A percentile compares a stretch with the other conserved stretches of the same genome.
Evolutionary conservation across 2,888 invertebrate species (phyloP).

Genomic region (Sarcophaga carnaria): DNA sequence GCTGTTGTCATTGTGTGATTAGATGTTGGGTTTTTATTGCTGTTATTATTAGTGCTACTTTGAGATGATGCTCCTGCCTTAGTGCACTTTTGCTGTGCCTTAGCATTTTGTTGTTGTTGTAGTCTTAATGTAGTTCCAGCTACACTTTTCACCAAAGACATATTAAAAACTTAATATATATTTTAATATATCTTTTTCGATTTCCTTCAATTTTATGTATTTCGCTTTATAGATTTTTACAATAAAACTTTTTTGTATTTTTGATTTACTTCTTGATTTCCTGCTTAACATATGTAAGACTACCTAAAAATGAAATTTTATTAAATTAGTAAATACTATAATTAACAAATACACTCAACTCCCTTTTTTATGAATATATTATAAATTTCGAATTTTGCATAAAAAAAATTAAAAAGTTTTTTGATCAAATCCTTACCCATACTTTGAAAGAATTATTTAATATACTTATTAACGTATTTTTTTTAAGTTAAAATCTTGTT

Average conservation of each 20-base stretch:
- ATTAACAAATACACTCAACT: no score
- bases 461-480: no score
- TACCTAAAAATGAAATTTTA: not conserved
- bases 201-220: conserved; percentile 5
- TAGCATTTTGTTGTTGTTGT: conserved; percentile 50
- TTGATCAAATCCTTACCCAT: no score
- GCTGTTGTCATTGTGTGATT: conserved; percentile 19
- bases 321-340: not conserved
- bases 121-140: conserved; percentile 47
- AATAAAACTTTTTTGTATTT: not conserved
- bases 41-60: not conserved
- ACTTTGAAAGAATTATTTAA: no score
- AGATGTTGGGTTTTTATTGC: conserved; percentile 17
- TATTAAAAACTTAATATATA: conserved; percentile 16
- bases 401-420: no score
- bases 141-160: conserved; percentile 58
- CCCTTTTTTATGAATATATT: no score
- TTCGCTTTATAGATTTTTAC: not conserved
- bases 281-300: not conserved
- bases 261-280: not conserved
- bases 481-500: no score
- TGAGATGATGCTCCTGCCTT: conserved; percentile 14
- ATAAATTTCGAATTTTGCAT: no score
- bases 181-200: conserved; percentile 4
- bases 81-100: conserved; percentile 37